Evolutionary conservation across 2,888 invertebrate species (phyloP).

Genomic region (Platycheirus albimanus): DNA sequence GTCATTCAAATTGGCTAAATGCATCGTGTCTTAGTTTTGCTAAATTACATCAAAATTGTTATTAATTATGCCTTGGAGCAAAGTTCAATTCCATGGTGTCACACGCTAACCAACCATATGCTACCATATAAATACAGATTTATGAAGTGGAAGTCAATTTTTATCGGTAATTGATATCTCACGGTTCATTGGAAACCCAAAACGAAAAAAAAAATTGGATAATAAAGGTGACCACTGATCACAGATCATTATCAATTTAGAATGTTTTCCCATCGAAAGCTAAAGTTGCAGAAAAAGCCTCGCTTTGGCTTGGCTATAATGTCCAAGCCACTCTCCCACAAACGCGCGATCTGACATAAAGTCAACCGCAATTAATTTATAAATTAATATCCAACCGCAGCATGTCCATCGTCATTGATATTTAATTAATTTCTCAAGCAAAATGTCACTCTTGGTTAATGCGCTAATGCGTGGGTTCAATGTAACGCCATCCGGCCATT

Average conservation of each 20-base stretch:
- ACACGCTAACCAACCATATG: neutral
- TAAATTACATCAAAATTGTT: slow-evolving; percentile 18
- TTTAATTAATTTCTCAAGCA: slow-evolving; percentile 60
- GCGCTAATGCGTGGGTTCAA: slow-evolving; percentile 64
- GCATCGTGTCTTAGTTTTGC: neutral
- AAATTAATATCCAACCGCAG: slow-evolving; percentile 50
- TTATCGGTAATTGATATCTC: slow-evolving; percentile 37
- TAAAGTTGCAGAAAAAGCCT: slow-evolving; percentile 14
- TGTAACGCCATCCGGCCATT: slow-evolving; percentile 47
- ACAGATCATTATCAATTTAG: neutral
- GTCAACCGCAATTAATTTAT: slow-evolving; percentile 47
- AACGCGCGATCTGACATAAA: slow-evolving; percentile 31
- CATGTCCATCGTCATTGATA: slow-evolving; percentile 59
- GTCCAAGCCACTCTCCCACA: slow-evolving; percentile 33
- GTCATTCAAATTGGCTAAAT: neutral
- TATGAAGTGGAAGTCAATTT: slow-evolving; percentile 42
- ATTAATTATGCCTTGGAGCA: slow-evolving; percentile 31
- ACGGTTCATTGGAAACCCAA: slow-evolving; percentile 37
- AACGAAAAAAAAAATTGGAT: slow-evolving; percentile 1
- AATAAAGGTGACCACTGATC: slow-evolving; percentile 14
- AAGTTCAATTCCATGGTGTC: neutral
- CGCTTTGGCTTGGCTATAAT: neutral
- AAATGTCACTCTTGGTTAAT: slow-evolving; percentile 58
- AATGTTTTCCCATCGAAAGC: slow-evolving; percentile 35
- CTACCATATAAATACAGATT: slow-evolving; percentile 3